Percentiles rank a stretch among this genome's conserved stretches.
Conservation (phyloP, 2,113 vertebrate species). For the Perca fluviatilis region DNA sequence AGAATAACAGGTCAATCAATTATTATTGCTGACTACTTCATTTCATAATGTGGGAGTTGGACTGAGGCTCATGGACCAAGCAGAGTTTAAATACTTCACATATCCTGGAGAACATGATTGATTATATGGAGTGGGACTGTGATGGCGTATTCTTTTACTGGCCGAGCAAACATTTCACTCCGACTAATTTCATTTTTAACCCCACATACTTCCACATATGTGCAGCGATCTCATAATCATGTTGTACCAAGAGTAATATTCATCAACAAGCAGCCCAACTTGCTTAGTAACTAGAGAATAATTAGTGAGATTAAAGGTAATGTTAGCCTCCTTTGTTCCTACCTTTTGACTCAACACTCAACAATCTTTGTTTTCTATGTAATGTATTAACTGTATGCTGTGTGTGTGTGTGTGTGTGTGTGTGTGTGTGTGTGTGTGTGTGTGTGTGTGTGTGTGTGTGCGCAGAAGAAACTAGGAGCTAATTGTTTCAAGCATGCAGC, state of each 20-base stretch:
- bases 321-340: background rate
- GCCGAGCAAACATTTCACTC: constrained; percentile 33
- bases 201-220: constrained; percentile 11
- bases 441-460: background rate
- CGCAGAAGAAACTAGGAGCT: constrained; percentile 46
- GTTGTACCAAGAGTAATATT: constrained; percentile 3
- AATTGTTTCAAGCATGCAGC: constrained; percentile 68
- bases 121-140: constrained; percentile 5
- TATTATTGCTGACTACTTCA: constrained; percentile 23
- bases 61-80: constrained; percentile 11
- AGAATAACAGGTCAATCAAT: constrained; percentile 44
- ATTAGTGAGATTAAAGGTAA: constrained; percentile 3
- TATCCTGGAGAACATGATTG: constrained; percentile 16
- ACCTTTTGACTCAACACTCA: constrained; percentile 10
- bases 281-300: constrained; percentile 3
- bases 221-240: constrained; percentile 6
- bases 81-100: constrained; percentile 41
- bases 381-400: constrained; percentile 13
- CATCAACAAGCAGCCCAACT: constrained; percentile 2
- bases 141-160: constrained; percentile 12
- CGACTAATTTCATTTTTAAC: constrained; percentile 11
- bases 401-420: background rate
- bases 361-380: constrained; percentile 35
- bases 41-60: constrained; percentile 30
- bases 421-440: background rate